phyloP scores from a whole-genome alignment of 1,140 invertebrate species.

The Drosophila carrolli region DNA sequence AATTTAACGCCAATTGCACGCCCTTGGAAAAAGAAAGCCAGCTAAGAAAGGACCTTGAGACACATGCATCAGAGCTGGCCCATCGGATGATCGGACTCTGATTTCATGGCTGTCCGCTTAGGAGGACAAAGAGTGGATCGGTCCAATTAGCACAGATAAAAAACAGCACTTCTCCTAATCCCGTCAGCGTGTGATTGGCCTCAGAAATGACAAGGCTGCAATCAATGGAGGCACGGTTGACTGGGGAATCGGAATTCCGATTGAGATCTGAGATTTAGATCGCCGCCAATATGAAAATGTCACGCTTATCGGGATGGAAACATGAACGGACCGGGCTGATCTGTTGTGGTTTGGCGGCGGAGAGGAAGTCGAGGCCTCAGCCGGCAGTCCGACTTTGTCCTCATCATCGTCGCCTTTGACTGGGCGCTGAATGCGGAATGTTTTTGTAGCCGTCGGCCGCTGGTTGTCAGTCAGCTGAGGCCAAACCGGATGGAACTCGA shows the following conservation, averaged over 20 bases:
- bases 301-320: conserved; percentile 72
- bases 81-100: conserved; percentile 35
- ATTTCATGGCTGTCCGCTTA: conserved; percentile 66
- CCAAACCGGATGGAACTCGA: conserved; percentile 72
- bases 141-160: conserved; percentile 70
- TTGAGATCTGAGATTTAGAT: conserved; percentile 56
- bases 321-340: conserved; percentile 26
- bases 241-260: conserved; percentile 22
- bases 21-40: conserved; percentile 19
- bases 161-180: conserved; percentile 64
- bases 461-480: conserved; percentile 63
- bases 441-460: conserved; percentile 58
- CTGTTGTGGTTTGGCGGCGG: conserved; percentile 65
- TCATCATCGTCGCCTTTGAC: conserved; percentile 43
- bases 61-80: conserved; percentile 16
- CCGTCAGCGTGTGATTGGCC: conserved; percentile 78
- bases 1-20: conserved; percentile 73
- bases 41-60: conserved; percentile 18
- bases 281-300: conserved; percentile 78
- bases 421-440: conserved; percentile 26
- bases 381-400: conserved; percentile 46
- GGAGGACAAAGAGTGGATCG: conserved; percentile 34
- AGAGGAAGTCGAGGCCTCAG: conserved; percentile 57
- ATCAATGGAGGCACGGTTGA: conserved; percentile 34
- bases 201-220: conserved; percentile 28